Conservation (phyloP, 2,888 invertebrate species). For the Aphodius granarius region DNA sequence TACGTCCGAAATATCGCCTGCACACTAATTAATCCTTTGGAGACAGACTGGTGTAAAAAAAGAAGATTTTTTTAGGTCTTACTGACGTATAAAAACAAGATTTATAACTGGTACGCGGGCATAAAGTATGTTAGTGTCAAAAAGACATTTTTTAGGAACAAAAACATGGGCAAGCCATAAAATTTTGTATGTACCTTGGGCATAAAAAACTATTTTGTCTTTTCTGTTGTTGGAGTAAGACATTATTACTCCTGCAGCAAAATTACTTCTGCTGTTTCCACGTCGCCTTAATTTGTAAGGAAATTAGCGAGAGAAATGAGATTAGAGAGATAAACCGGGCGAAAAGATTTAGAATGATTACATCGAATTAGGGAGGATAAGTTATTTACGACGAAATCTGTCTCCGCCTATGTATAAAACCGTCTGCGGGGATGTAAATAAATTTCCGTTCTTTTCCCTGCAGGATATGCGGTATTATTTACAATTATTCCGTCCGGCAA, state of each 20-base stretch:
- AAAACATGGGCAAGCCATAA: too few species aligned
- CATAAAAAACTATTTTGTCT: too few species aligned
- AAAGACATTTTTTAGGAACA: too few species aligned
- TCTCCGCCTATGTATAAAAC: neutral
- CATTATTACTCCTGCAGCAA: too few species aligned
- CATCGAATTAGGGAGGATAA: neutral
- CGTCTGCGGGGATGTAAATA: neutral
- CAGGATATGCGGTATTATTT: neutral
- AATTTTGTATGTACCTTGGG: too few species aligned
- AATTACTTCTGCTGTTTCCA: too few species aligned
- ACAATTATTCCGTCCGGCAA: neutral
- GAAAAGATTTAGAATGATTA: neutral
- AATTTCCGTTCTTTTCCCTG: neutral
- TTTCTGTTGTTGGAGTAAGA: too few species aligned
- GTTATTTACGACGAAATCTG: neutral
- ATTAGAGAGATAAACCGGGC: neutral
- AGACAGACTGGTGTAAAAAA: too few species aligned
- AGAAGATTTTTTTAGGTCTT: too few species aligned
- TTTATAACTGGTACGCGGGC: too few species aligned
- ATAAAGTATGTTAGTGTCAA: too few species aligned
- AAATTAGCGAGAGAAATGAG: neutral
- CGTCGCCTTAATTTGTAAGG: neutral
- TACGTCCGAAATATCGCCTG: neutral
- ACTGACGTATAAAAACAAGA: too few species aligned
- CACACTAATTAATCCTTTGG: neutral